Evolutionary conservation across 2,888 invertebrate genomes (phyloP).

Genomic region (Leptinotarsa peninsularis): DNA sequence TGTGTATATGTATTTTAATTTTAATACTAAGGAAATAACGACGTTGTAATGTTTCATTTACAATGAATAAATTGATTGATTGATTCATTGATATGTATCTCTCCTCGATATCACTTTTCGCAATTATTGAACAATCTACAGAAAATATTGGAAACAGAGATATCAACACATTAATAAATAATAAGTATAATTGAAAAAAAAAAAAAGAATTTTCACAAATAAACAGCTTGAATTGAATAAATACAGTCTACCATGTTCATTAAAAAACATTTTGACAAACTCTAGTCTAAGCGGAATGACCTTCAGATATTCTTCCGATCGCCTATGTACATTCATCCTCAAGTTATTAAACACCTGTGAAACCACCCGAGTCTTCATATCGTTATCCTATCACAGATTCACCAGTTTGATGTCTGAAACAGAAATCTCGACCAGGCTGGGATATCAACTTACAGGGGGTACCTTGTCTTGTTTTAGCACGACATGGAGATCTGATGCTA

Average conservation of each 20-base stretch:
- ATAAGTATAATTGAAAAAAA: no score
- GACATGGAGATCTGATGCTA: constrained; percentile 54
- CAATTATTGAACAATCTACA: no score
- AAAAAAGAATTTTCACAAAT: no score
- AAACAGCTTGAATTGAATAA: no score
- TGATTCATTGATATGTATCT: no score
- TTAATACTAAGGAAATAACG: no score
- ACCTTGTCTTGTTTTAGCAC: constrained; percentile 61
- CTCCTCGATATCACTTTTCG: no score
- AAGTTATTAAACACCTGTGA: neutral
- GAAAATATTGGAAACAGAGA: no score
- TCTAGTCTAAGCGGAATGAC: neutral
- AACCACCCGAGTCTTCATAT: neutral
- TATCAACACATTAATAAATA: no score
- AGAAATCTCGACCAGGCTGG: constrained; percentile 61
- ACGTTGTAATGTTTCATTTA: no score
- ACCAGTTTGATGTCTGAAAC: constrained; percentile 62
- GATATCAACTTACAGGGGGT: constrained; percentile 62
- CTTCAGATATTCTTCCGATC: neutral
- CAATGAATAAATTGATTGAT: no score
- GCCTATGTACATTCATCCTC: neutral
- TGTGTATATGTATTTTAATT: no score
- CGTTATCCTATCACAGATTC: constrained; percentile 60
- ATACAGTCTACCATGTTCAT: neutral
- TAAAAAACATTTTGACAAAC: neutral